A percentile compares a stretch with the other conserved stretches of the same genome.
Evolutionary conservation across 2,113 vertebrate genomes (phyloP).

Genomic region (Oophaga pumilio): DNA sequence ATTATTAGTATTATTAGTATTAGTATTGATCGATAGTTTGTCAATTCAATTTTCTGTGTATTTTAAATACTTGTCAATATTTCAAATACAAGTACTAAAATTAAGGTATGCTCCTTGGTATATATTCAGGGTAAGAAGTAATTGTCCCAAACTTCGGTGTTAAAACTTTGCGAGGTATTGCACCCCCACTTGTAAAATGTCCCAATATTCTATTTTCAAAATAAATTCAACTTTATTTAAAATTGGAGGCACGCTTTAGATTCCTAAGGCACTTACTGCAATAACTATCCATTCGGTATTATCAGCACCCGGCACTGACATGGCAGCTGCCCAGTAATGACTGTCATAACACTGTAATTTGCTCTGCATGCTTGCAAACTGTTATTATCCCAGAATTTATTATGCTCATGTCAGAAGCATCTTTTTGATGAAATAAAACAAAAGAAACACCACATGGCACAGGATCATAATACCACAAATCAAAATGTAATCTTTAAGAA

Average conservation of each 20-base stretch:
- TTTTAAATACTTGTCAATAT: no score
- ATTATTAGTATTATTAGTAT: no score
- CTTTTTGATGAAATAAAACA: background rate
- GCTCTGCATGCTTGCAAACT: background rate
- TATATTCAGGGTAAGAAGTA: no score
- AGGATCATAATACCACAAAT: background rate
- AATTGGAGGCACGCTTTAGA: background rate
- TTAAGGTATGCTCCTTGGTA: no score
- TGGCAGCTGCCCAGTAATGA: conserved; percentile 8
- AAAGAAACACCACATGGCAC: conserved; percentile 4
- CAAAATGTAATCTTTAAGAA: conserved; percentile 11
- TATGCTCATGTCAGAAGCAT: background rate
- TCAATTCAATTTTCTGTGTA: no score
- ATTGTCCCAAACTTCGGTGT: no score
- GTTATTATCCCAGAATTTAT: conserved; percentile 4
- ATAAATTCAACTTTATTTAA: background rate
- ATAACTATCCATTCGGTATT: background rate
- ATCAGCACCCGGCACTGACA: background rate
- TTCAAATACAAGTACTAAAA: no score
- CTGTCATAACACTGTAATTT: background rate
- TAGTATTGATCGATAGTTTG: no score
- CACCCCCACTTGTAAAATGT: no score
- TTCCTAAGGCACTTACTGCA: background rate
- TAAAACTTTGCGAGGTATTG: no score
- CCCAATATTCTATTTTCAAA: no score